These are phyloP conservation scores for Neoniphon sammara DNA, from an alignment of 2,797 vertebrate genomes.

Conservation along the genomic window DNA sequence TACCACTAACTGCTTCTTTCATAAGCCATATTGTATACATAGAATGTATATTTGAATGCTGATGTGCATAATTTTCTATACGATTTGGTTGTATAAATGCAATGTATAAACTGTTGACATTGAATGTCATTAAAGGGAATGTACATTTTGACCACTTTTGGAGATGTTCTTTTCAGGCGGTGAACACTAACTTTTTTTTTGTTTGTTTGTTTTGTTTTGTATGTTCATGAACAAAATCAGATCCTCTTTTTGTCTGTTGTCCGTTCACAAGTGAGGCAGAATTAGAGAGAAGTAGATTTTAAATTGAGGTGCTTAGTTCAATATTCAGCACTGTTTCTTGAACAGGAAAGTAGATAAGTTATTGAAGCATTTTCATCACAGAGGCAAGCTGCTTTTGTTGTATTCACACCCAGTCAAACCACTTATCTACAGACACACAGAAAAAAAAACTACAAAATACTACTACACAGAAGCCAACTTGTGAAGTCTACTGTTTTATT, in stretches of 20 bases:
- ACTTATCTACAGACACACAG: not conserved
- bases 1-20: not conserved
- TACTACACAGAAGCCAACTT: not conserved
- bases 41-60: slow-evolving; percentile 44
- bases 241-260: not conserved
- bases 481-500: not conserved
- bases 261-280: not conserved
- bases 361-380: not conserved
- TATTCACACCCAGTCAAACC: slow-evolving; percentile 12
- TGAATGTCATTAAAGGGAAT: slow-evolving; percentile 67
- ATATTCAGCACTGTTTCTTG: not conserved
- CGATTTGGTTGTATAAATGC: slow-evolving; percentile 19
- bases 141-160: not conserved
- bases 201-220: not conserved
- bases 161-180: slow-evolving; percentile 62
- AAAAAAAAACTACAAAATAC: no score
- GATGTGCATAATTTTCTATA: slow-evolving; percentile 50
- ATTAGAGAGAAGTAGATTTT: not conserved
- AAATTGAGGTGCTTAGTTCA: not conserved
- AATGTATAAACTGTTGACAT: slow-evolving; percentile 42
- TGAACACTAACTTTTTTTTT: not conserved
- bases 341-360: not conserved
- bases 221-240: not conserved
- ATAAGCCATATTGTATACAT: slow-evolving; percentile 46
- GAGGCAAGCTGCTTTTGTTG: slow-evolving; percentile 21